Percentiles rank a stretch among this genome's conserved stretches.
phyloP scores from a whole-genome alignment of 2,113 vertebrate genomes.

The Herpailurus yagouaroundi region DNA sequence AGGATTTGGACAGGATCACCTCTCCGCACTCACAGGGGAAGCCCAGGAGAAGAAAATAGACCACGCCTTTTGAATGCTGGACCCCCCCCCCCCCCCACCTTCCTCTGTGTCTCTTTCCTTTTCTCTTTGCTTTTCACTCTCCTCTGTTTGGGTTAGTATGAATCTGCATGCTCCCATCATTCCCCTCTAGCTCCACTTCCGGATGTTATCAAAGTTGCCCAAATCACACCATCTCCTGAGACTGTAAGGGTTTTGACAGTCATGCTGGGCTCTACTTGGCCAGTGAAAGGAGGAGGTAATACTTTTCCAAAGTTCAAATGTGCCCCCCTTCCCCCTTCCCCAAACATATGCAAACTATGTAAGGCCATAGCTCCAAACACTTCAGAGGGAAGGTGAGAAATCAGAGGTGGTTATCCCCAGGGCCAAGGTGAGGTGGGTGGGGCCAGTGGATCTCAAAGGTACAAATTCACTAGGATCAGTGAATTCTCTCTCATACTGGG shows the following conservation, averaged over 20 bases:
- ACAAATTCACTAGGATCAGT: background rate
- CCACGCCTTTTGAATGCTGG: background rate
- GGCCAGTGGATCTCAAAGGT: background rate
- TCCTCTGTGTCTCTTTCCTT: background rate
- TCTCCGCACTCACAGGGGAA: background rate
- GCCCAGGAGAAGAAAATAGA: background rate
- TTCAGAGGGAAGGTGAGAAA: constrained; percentile 9
- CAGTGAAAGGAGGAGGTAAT: background rate
- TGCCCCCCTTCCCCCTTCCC: background rate
- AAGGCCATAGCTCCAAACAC: background rate
- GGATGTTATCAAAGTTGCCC: background rate
- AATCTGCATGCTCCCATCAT: background rate
- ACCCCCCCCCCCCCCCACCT: rapidly evolving
- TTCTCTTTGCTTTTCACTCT: background rate
- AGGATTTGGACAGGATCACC: background rate
- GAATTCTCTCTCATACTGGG: background rate
- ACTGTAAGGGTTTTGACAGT: background rate
- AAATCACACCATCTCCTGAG: background rate
- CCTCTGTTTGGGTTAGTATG: background rate
- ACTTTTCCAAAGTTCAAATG: constrained; percentile 8
- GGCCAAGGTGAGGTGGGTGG: background rate
- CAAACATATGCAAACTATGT: background rate
- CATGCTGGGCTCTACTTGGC: background rate
- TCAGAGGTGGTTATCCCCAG: background rate
- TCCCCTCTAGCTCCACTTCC: background rate